These are phyloP conservation scores for Eretmochelys imbricata DNA, from an alignment of 2,113 vertebrate genomes.

Conservation along the genomic window DNA sequence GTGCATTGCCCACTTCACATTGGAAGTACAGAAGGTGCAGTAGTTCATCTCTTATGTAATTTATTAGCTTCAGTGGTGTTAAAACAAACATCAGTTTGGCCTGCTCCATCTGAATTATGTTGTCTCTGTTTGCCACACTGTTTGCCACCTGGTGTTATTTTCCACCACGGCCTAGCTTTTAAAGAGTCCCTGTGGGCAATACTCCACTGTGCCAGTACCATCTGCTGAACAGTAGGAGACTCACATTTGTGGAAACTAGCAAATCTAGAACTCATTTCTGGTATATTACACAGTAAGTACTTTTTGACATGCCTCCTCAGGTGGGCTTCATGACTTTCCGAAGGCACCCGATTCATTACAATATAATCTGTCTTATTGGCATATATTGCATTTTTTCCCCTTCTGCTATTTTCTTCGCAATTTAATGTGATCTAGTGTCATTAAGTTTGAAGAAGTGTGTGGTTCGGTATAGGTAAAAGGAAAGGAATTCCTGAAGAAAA, in stretches of 20 bases:
- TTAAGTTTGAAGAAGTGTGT: no score
- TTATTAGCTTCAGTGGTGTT: neutral
- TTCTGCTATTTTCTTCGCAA: neutral
- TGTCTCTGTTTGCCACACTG: neutral
- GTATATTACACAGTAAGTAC: neutral
- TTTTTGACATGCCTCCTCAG: neutral
- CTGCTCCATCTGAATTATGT: neutral
- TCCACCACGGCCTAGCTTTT: neutral
- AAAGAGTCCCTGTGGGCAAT: neutral
- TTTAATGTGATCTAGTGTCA: no score
- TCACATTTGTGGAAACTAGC: neutral
- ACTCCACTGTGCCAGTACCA: neutral
- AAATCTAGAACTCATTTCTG: constrained; percentile 32
- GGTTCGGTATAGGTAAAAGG: no score
- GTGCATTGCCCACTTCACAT: no score
- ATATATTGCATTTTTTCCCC: neutral
- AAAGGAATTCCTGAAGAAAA: no score
- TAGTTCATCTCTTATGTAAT: no score
- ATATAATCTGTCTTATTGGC: constrained; percentile 11
- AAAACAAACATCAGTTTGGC: neutral
- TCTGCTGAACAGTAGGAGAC: neutral
- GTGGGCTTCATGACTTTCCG: neutral
- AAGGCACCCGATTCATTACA: neutral
- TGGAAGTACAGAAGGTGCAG: no score
- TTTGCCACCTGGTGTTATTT: neutral